These are phyloP conservation scores for Chaetura pelagica DNA, from an alignment of 2,113 vertebrate species.

Conservation along the genomic window DNA sequence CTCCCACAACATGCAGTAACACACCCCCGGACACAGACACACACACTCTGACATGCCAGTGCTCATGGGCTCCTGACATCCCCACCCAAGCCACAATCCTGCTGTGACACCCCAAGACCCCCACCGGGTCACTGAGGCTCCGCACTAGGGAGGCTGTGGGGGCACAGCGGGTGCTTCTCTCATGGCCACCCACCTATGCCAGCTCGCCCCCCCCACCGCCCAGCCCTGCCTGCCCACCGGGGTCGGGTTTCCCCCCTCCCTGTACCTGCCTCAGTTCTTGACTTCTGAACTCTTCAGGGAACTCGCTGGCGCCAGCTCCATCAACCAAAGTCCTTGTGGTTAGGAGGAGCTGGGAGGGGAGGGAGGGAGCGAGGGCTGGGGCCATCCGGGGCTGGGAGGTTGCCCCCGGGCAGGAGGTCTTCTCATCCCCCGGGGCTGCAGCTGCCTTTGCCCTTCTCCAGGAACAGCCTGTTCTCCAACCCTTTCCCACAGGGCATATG, in stretches of 20 bases:
- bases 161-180: fast-evolving
- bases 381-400: background rate
- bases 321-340: slow-evolving; percentile 79
- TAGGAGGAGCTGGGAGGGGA: slow-evolving; percentile 60
- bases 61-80: background rate
- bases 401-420: background rate
- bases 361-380: background rate
- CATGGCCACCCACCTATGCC: fast-evolving
- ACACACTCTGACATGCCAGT: background rate
- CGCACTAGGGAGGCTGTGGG: background rate
- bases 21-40: background rate
- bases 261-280: slow-evolving; percentile 69
- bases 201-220: background rate
- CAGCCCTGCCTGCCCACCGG: background rate
- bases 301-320: slow-evolving; percentile 81
- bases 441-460: background rate
- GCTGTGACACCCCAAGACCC: background rate
- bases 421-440: background rate
- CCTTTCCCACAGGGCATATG: fast-evolving
- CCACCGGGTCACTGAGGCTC: too few species aligned
- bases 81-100: background rate
- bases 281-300: slow-evolving; percentile 80
- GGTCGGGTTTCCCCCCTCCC: slow-evolving; percentile 69
- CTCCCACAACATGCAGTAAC: background rate
- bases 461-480: background rate